These are phyloP conservation scores for Sebastes ruberrimus DNA, from an alignment of 2,797 vertebrate genomes.

Conservation along the genomic window DNA sequence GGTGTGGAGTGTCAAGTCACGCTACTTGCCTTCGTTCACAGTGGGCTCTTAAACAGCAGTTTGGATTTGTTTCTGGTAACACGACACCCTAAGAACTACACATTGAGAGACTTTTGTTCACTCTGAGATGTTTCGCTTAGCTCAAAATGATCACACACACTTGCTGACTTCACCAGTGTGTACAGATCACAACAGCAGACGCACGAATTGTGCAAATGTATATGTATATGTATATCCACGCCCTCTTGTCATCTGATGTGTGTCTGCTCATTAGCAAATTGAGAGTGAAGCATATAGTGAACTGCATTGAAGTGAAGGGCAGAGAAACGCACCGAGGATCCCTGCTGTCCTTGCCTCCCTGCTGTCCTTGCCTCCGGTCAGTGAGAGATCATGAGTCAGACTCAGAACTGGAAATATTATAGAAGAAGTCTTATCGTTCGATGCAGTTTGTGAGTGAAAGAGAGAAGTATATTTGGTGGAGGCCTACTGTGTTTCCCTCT, in stretches of 20 bases:
- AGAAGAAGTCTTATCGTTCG: constrained; percentile 17
- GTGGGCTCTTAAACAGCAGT: background rate
- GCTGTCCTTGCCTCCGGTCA: constrained; percentile 59
- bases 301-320: constrained; percentile 38
- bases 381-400: constrained; percentile 54
- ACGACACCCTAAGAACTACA: background rate
- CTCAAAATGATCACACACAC: background rate
- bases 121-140: background rate
- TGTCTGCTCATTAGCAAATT: constrained; percentile 30
- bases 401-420: constrained; percentile 49
- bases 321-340: constrained; percentile 41
- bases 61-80: background rate
- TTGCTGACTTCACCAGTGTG: background rate
- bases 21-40: constrained; percentile 12
- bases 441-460: background rate
- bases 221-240: background rate
- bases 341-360: constrained; percentile 50
- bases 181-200: background rate
- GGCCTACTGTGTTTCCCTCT: background rate
- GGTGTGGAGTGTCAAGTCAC: background rate
- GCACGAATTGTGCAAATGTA: constrained; percentile 9
- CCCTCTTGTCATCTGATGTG: constrained; percentile 22
- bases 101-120: background rate
- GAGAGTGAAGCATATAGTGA: constrained; percentile 22
- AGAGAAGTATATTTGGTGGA: background rate